Evolutionary conservation across 2,888 invertebrate species (phyloP).

Genomic region (Bellardia bayeri): DNA sequence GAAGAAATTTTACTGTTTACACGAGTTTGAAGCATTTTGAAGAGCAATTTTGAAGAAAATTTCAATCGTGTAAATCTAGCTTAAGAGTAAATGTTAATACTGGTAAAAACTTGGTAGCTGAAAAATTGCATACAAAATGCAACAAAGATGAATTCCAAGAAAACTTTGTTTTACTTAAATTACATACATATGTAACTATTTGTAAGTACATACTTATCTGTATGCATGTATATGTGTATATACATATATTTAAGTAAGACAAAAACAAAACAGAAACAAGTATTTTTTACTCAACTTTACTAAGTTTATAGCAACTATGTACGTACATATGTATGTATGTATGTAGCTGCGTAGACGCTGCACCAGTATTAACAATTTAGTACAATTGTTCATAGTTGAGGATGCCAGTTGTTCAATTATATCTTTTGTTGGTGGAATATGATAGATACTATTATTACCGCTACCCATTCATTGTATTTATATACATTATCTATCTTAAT

Average conservation of each 20-base stretch:
- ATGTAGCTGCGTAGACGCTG: background rate
- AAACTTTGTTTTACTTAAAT: background rate
- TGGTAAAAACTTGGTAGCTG: constrained; percentile 2
- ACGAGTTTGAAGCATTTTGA: too few relatives aligned
- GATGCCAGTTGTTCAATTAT: background rate
- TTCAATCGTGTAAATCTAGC: too few relatives aligned
- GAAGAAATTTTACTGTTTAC: too few relatives aligned
- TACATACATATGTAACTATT: background rate
- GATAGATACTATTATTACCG: too few relatives aligned
- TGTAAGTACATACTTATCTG: background rate
- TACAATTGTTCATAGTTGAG: background rate
- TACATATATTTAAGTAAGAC: background rate
- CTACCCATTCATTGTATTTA: too few relatives aligned
- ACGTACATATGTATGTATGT: too few relatives aligned
- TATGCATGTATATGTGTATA: background rate
- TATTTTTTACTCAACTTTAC: constrained; percentile 11
- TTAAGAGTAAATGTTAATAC: background rate
- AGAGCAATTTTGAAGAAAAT: too few relatives aligned
- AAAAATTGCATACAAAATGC: constrained; percentile 55
- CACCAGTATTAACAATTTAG: background rate
- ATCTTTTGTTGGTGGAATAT: too few relatives aligned
- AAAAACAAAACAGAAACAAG: background rate
- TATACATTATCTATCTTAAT: too few relatives aligned
- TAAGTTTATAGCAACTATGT: constrained; percentile 15
- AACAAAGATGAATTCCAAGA: constrained; percentile 41